Conservation (phyloP, 2,888 invertebrate genomes). For the Chrysolina haemoptera region DNA sequence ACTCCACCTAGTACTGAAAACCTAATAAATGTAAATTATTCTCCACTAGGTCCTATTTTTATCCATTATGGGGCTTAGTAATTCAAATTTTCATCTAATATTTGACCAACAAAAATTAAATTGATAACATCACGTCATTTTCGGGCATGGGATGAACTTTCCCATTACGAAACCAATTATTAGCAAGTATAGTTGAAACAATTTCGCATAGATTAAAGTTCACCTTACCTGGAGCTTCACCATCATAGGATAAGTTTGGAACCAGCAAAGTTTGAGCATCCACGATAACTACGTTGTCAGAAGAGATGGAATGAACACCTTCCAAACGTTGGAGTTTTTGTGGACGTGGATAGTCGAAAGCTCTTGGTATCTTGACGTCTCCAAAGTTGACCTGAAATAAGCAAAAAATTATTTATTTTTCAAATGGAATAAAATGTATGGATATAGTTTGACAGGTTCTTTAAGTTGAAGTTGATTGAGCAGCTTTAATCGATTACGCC, state of each 20-base stretch:
- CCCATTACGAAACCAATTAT: neutral
- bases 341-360: constrained; percentile 86
- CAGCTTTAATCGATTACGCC: too few relatives aligned
- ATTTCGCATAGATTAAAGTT: constrained; percentile 1
- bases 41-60: too few relatives aligned
- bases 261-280: constrained; percentile 94
- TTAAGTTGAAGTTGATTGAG: too few relatives aligned
- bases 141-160: too few relatives aligned
- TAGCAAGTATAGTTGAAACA: neutral
- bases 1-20: too few relatives aligned
- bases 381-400: constrained; percentile 87
- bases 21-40: too few relatives aligned
- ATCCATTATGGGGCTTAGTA: too few relatives aligned
- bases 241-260: constrained; percentile 93
- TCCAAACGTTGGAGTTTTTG: constrained; percentile 83
- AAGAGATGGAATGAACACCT: constrained; percentile 88
- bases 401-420: neutral
- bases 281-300: constrained; percentile 90
- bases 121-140: too few relatives aligned
- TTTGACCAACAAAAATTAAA: too few relatives aligned
- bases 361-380: constrained; percentile 84
- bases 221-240: constrained; percentile 87
- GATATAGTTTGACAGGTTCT: too few relatives aligned
- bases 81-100: too few relatives aligned
- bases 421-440: neutral